These are phyloP conservation scores for Andricus curvator DNA, from an alignment of 2,888 invertebrate genomes.

Conservation along the genomic window DNA sequence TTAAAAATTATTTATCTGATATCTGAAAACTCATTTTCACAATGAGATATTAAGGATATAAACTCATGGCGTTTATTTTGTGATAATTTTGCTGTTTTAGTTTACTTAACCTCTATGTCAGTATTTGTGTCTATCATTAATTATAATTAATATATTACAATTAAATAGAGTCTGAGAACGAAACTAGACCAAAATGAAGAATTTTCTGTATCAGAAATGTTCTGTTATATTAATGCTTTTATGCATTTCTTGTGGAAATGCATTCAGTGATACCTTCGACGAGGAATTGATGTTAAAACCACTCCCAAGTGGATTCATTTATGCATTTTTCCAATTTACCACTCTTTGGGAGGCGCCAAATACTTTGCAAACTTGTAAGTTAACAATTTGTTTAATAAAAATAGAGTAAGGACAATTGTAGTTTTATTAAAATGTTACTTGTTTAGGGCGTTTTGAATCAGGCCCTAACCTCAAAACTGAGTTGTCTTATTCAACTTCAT, in stretches of 20 bases:
- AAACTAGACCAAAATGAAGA: background rate
- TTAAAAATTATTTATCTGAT: background rate
- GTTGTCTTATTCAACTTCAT: no score
- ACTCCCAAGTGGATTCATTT: slow-evolving; percentile 89
- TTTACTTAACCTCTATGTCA: background rate
- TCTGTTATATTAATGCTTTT: slow-evolving; percentile 21
- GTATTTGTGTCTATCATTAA: background rate
- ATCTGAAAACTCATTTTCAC: background rate
- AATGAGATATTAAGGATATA: background rate
- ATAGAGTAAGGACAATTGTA: slow-evolving; percentile 32
- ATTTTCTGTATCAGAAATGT: background rate
- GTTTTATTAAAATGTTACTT: background rate
- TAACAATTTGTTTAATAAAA: slow-evolving; percentile 36
- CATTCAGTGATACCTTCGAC: slow-evolving; percentile 84
- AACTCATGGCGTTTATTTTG: background rate
- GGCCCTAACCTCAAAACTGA: no score
- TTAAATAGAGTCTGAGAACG: background rate
- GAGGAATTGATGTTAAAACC: slow-evolving; percentile 95
- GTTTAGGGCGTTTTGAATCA: no score
- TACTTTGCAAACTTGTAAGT: slow-evolving; percentile 67
- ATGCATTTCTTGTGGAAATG: slow-evolving; percentile 14
- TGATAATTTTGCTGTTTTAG: background rate
- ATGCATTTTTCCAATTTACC: slow-evolving; percentile 94
- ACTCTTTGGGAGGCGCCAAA: slow-evolving; percentile 84
- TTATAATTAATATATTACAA: background rate